A percentile compares a stretch with the other conserved stretches of the same genome.
Evolutionary conservation across 1,140 invertebrate species (phyloP).

Genomic region (Lepidostoma basale): DNA sequence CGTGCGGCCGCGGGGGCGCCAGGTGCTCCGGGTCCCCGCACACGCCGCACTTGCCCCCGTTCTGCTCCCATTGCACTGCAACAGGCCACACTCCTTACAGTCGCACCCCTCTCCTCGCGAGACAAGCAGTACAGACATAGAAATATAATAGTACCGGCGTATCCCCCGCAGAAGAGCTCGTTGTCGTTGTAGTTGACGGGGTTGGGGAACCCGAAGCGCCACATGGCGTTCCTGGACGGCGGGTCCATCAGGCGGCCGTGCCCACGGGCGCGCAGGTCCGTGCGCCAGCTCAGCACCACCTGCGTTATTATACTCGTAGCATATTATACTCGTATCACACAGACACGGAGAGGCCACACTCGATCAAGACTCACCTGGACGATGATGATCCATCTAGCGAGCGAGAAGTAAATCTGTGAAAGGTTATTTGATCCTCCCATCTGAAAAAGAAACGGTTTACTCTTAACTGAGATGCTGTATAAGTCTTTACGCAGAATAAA

Average conservation of each 20-base stretch:
- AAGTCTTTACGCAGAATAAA: too few relatives aligned
- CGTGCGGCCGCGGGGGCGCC: conserved; percentile 77
- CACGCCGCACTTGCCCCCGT: conserved; percentile 83
- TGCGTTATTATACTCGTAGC: too few relatives aligned
- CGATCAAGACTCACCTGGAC: conserved; percentile 15
- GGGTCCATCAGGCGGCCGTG: conserved; percentile 89
- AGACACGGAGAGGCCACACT: too few relatives aligned
- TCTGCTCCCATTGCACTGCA: conserved; percentile 84
- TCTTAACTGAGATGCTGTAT: too few relatives aligned
- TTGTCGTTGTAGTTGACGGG: conserved; percentile 95
- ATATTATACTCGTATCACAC: too few relatives aligned
- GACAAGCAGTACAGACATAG: too few relatives aligned
- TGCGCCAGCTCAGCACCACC: conserved; percentile 25
- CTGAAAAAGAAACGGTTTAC: too few relatives aligned
- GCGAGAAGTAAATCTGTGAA: background rate
- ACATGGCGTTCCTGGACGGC: conserved; percentile 89
- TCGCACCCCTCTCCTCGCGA: too few relatives aligned
- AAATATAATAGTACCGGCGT: conserved; percentile 71
- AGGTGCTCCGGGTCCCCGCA: conserved; percentile 86
- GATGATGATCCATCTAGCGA: conserved; percentile 18
- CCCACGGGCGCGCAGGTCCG: conserved; percentile 58
- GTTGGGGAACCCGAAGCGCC: conserved; percentile 91
- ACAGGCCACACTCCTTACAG: too few relatives aligned
- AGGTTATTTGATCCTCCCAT: background rate
- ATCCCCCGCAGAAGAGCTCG: conserved; percentile 81